Base-by-base conservation (phyloP, 2,888 invertebrate species). In the Stegophylla sp. region DNA sequence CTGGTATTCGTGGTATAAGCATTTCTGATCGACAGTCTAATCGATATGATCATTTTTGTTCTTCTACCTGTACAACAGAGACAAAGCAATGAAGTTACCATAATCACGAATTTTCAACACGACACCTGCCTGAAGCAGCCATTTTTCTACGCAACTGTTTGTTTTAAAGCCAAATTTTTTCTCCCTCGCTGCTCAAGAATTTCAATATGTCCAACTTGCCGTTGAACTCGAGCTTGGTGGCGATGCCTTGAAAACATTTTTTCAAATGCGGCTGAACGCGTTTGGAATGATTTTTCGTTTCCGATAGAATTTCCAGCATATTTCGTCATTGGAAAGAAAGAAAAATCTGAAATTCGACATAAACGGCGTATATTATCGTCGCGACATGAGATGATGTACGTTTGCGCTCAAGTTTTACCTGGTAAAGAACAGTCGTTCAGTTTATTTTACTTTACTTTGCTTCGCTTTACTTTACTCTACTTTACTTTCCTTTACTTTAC, bases 251-350 rank as follows among this genome's bases (percentile, higher is more conserved):
- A 86, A 95, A 95, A 86, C 94, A 94, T 87, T 95, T 95, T 86
- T 93, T 92, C 82, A 95, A 87, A 88, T 95, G 94, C 0, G 94
- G 94, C 86, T 95, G 94, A 3, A 95, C 94, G 84, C 93, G 89
- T 10, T 91, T 87, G 0, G 94, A 94, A n/a, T n/a, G n/a, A 86
- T 95, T 93, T 87, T 94, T 94, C 1, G 94, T 94, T 88, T 95
- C 94, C 0, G 95, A 94, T 82, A 96, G 88, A 84, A 96, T 94
- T 87, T 95, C 94, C 84, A 96, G 88, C 90, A 96, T 92, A 96
- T 92, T 87, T 96, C 95, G 85, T 95, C 94, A 86, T 96, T 95
- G 7, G 95, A 95, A 82, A 96, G 88, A 86, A 96, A 96, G 89
- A 95, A 96, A 86, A 96, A 95, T 86, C 95, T 89, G 86, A n/a